Percentiles rank a stretch among this genome's conserved stretches.
phyloP scores from a whole-genome alignment of 2,888 invertebrate genomes.

The Aradus depressus region DNA sequence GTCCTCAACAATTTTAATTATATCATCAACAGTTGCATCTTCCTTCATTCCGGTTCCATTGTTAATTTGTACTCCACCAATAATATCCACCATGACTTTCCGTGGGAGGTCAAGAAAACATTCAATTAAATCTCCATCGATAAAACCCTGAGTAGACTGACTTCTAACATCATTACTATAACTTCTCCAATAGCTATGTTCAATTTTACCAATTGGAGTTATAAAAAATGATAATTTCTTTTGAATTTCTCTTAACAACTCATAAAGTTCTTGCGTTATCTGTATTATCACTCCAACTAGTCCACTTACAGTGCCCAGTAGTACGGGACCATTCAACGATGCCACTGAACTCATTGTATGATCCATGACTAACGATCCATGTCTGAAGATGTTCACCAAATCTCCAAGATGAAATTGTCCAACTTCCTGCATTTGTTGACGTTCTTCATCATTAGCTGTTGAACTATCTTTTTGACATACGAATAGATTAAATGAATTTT shows the following conservation, averaged over 20 bases:
- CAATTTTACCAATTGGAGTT: conserved; percentile 89
- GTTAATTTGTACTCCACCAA: conserved; percentile 70
- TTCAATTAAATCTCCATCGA: conserved; percentile 96
- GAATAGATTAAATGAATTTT: conserved; percentile 89
- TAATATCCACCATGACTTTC: conserved; percentile 82
- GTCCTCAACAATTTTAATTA: conserved; percentile 93
- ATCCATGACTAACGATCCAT: conserved; percentile 86
- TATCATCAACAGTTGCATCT: conserved; percentile 82
- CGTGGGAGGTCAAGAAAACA: conserved; percentile 83
- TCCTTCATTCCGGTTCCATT: conserved; percentile 67
- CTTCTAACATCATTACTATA: conserved; percentile 83
- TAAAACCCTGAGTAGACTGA: conserved; percentile 83
- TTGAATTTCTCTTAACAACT: conserved; percentile 72
- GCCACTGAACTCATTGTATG: conserved; percentile 81
- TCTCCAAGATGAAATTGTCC: conserved; percentile 94
- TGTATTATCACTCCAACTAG: conserved; percentile 81
- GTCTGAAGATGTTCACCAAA: conserved; percentile 91
- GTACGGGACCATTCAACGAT: conserved; percentile 70
- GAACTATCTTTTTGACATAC: conserved; percentile 95
- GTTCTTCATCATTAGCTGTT: conserved; percentile 90
- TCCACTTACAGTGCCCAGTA: conserved; percentile 68
- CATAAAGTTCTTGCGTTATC: conserved; percentile 74
- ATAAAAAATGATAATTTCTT: conserved; percentile 74
- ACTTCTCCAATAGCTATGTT: conserved; percentile 81
- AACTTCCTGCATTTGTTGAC: conserved; percentile 86